phyloP scores from a whole-genome alignment of 2,888 invertebrate genomes.

The Sinelater perroti region DNA sequence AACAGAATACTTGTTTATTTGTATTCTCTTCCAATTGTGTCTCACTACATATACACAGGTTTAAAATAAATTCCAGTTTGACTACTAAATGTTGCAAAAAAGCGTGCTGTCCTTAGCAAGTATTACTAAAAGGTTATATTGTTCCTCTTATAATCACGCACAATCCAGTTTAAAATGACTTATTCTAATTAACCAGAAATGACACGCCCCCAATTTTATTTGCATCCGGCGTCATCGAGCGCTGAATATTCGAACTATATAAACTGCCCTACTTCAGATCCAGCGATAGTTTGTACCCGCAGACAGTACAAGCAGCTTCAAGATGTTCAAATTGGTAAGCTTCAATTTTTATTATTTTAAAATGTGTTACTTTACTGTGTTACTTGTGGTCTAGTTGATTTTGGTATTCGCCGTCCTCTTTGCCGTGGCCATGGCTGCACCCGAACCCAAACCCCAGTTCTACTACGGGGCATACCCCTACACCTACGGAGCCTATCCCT shows the following conservation, averaged over 20 bases:
- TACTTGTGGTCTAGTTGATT: slow-evolving; percentile 26
- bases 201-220: slow-evolving; percentile 6
- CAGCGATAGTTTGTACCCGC: neutral
- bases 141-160: neutral
- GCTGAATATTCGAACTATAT: neutral
- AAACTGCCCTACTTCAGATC: neutral
- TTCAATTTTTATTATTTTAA: neutral
- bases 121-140: neutral
- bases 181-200: neutral
- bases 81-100: too few species aligned
- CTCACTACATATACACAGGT: too few species aligned
- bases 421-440: slow-evolving; percentile 38
- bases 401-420: slow-evolving; percentile 35
- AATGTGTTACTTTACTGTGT: neutral
- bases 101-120: too few species aligned
- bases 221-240: neutral
- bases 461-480: slow-evolving; percentile 26
- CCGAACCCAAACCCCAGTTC: slow-evolving; percentile 35
- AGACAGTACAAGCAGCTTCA: slow-evolving; percentile 3
- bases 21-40: too few species aligned
- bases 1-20: too few species aligned
- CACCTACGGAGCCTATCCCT: slow-evolving; percentile 25
- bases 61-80: too few species aligned
- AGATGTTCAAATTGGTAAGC: slow-evolving; percentile 13
- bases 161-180: neutral